Base-by-base conservation (phyloP, 2,113 vertebrate species). In the Microcebus jonahi region DNA sequence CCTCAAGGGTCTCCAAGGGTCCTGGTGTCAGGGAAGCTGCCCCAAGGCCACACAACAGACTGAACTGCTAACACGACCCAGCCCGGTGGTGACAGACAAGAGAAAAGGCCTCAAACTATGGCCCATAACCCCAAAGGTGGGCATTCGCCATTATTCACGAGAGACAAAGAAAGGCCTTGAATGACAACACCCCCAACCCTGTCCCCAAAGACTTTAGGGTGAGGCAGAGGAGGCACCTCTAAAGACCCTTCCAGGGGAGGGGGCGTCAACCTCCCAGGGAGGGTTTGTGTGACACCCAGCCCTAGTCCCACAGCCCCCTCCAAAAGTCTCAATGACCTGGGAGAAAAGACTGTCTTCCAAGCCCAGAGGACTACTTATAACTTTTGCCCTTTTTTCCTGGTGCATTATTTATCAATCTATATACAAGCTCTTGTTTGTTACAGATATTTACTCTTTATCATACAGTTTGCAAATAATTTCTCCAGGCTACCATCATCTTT, bases 101-200 rank as follows among this genome's bases (percentile, higher is more conserved):
- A 77, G 75, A 96, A 88, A 96, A 88, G 92, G 92, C 94, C 94
- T 94, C 71, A n/a, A 23, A 91, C 77, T 85, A 84, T n/a, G 23
- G 85, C 85, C 81, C 73, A 87, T 6, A 85, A 88, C 84, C 79
- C 87, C 94, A 82, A 71, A 81, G 36, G 71, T 23, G 94, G 91
- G 63, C 85, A 36, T 98, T 67, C 50, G 39, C 92, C n/a, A 53
- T 96, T 73, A 80, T 17, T 87, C 70, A 91, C 81, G 80, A 96
- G 85, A 25, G 21, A 27, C 48, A 34, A 83, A 91, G 88, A 91
- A 95, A 97, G 59, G 81, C 96, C 83, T 97, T 93, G 85, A 92
- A 84, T 76, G 59, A 93, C 75, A 77, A 63, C 57, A 67, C 55
- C 67, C 65, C 18, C 70, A 83, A 76, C 63, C 80, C 23, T 71